Evolutionary conservation across 2,888 invertebrate genomes (phyloP), one percentile per base, ranked within the genome.

Genomic region (Dendrolimus pini): DNA sequence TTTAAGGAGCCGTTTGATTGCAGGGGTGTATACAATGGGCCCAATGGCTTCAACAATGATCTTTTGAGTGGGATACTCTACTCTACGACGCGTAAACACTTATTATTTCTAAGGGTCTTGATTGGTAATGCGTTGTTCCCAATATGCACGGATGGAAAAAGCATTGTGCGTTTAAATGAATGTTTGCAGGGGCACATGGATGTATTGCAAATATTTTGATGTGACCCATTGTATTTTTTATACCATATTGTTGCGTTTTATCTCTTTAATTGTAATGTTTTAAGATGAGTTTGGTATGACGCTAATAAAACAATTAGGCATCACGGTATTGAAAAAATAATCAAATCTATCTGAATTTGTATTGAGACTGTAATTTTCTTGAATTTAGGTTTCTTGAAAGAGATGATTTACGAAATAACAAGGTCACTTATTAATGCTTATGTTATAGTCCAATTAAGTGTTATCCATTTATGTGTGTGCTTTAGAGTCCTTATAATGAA

Each of bases 101-200:
- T 47, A 47, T 47, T 30, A 47, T 12, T 47, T 47, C 12, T 47
- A 10, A 47, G 47, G 47, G 47, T 47, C 47, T 12, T 47, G 47
- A 47, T 56, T 41, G 53, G 1, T 52, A 10, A 10, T 42, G 55
- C 10, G 54, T 56, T 9, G 54, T 56, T 47, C 2, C 30, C 14
- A 7, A 18, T 41, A 52, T 53, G 41, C 53, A 59, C 59, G 59
- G 58, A 60, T 56, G 54, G 30, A 7, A 47, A 47, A 47, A 10
- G 47, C 47, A 47, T 47, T 47, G 47, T 47, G 12, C 47, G 47
- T 0, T 47, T 47, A 47, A 30, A 47, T 47, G 47, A 47, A 47
- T 47, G 9, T 47, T 47, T 47, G 47, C 47, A 47, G 47, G 12
- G 12, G 47, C 47, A 47, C 8, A 47, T 47, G 47, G 47, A 47